Percentiles rank a stretch among this genome's conserved stretches.
phyloP scores from a whole-genome alignment of 2,113 vertebrate species.

The Cephalopholis sonnerati region DNA sequence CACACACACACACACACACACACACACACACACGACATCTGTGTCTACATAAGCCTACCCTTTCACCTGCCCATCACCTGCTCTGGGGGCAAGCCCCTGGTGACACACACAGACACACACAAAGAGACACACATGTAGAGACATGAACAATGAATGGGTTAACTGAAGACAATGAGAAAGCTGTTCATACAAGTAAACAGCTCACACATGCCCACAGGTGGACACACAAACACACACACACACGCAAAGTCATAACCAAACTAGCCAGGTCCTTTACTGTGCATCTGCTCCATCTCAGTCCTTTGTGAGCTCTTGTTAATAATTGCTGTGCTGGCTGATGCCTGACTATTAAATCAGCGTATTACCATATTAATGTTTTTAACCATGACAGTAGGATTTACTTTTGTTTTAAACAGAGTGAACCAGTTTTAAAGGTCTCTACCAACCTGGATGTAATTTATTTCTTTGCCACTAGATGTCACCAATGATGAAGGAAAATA shows the following conservation, averaged over 20 bases:
- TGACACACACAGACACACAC: slow-evolving; percentile 43
- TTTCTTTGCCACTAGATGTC: slow-evolving; percentile 70
- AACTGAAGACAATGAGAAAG: slow-evolving; percentile 61
- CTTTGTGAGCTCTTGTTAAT: neutral
- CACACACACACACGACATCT: slow-evolving; percentile 60
- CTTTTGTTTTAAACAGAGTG: neutral
- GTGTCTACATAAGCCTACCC: slow-evolving; percentile 60
- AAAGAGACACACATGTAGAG: slow-evolving; percentile 39
- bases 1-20: slow-evolving; percentile 20
- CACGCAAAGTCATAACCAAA: neutral
- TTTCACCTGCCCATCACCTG: slow-evolving; percentile 82
- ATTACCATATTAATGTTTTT: neutral
- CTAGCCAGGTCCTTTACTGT: no score
- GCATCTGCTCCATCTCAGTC: neutral
- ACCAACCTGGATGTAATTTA: slow-evolving; percentile 25
- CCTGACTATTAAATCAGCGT: neutral
- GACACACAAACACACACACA: slow-evolving; percentile 8
- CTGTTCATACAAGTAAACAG: slow-evolving; percentile 64
- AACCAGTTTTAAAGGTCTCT: neutral
- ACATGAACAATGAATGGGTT: slow-evolving; percentile 63
- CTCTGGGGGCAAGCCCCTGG: slow-evolving; percentile 38
- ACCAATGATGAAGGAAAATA: slow-evolving; percentile 56
- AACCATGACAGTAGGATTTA: neutral
- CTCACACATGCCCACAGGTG: slow-evolving; percentile 40
- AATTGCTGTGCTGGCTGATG: neutral